These are phyloP conservation scores for Araneus ventricosus DNA, from an alignment of 1,140 invertebrate species.

Conservation along the genomic window DNA sequence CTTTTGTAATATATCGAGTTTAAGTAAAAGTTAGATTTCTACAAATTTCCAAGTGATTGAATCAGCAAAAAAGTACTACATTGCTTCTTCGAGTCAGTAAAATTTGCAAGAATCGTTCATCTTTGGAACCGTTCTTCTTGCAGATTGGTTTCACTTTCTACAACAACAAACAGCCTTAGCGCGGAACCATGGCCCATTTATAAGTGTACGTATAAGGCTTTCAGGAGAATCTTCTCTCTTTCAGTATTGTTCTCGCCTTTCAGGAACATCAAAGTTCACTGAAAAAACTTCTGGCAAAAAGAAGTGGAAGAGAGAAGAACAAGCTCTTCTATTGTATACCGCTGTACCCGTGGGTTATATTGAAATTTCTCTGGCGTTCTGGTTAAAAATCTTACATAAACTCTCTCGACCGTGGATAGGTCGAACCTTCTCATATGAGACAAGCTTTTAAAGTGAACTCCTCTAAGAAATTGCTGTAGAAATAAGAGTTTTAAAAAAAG, in stretches of 20 bases:
- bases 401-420: constrained; percentile 34
- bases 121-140: background rate
- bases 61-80: too few species aligned
- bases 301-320: background rate
- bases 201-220: background rate
- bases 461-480: background rate
- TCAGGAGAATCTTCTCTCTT: background rate
- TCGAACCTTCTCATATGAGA: background rate
- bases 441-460: constrained; percentile 40
- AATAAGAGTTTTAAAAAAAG: background rate
- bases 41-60: too few species aligned
- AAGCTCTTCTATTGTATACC: background rate
- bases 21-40: too few species aligned
- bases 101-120: background rate
- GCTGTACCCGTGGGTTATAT: constrained; percentile 15
- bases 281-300: background rate
- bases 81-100: too few species aligned
- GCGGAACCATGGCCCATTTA: background rate
- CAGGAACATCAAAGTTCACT: background rate
- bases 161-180: background rate
- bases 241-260: background rate
- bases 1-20: too few species aligned
- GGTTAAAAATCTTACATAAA: constrained; percentile 70
- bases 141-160: background rate
- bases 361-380: constrained; percentile 35